Evolutionary conservation across 2,797 vertebrate species (phyloP).

Genomic region (Margarornis squamiger): DNA sequence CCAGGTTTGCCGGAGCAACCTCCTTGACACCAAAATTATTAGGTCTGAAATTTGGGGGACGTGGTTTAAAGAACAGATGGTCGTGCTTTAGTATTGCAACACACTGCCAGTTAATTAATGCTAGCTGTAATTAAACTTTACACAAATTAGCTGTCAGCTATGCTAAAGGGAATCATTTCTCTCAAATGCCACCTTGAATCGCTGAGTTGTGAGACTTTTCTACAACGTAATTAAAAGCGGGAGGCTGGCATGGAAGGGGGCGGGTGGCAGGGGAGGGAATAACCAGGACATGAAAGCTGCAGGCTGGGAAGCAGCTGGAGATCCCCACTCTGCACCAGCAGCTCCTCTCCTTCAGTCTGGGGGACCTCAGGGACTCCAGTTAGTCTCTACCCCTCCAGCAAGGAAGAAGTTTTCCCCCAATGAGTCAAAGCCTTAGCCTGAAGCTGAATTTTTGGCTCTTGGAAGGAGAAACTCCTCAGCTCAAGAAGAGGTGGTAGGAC

Average conservation of each 20-base stretch:
- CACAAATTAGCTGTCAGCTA: slow-evolving; percentile 87
- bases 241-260: slow-evolving; percentile 39
- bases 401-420: background rate
- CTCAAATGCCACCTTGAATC: slow-evolving; percentile 83
- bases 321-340: background rate
- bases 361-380: background rate
- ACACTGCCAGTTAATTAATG: slow-evolving; percentile 86
- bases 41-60: slow-evolving; percentile 63
- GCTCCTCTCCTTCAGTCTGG: background rate
- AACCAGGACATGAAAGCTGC: background rate
- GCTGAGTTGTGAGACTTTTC: slow-evolving; percentile 71
- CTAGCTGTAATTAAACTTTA: slow-evolving; percentile 88
- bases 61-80: slow-evolving; percentile 80
- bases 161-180: slow-evolving; percentile 79
- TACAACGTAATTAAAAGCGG: slow-evolving; percentile 73
- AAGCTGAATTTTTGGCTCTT: background rate
- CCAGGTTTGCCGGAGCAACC: background rate
- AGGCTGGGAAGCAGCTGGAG: slow-evolving; percentile 3
- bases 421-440: background rate
- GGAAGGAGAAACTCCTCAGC: background rate
- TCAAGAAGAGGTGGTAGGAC: background rate
- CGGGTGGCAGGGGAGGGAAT: background rate
- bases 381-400: background rate
- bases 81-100: slow-evolving; percentile 70
- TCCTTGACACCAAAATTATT: slow-evolving; percentile 28